Evolutionary conservation across 2,797 vertebrate species (phyloP).

Genomic region (Eospalax fontanierii): DNA sequence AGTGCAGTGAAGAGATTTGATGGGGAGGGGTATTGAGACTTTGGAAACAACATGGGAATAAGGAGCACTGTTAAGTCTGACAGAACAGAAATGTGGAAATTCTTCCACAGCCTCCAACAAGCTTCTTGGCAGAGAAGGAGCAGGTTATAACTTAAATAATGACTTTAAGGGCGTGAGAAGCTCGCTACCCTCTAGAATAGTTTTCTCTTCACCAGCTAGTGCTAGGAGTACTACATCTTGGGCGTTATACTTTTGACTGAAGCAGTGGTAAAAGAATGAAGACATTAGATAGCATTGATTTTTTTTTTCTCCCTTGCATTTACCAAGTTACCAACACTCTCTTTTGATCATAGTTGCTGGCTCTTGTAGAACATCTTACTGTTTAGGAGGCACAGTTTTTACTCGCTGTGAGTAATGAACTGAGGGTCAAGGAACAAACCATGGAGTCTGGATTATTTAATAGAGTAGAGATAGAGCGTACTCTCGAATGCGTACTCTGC

Average conservation of each 20-base stretch:
- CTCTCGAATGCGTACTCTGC: neutral
- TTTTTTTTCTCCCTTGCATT: neutral
- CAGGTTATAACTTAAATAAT: neutral
- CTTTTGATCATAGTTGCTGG: neutral
- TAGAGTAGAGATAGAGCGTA: neutral
- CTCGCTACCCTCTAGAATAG: neutral
- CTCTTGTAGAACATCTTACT: neutral
- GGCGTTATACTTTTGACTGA: neutral
- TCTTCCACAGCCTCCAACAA: neutral
- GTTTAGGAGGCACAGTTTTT: neutral
- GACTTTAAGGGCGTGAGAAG: neutral
- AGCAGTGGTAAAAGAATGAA: neutral
- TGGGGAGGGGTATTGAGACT: neutral
- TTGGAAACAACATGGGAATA: neutral
- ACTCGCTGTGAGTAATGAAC: neutral
- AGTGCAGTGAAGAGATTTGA: neutral
- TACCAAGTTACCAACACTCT: neutral
- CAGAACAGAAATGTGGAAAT: neutral
- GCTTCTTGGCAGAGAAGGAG: constrained; percentile 12
- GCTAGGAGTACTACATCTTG: neutral
- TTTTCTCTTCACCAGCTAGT: constrained; percentile 7
- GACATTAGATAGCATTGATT: neutral
- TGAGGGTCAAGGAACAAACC: neutral
- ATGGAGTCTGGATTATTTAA: neutral
- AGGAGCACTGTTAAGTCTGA: neutral